phyloP scores from a whole-genome alignment of 2,797 vertebrate species.

The Mormyrops boulengeri region DNA sequence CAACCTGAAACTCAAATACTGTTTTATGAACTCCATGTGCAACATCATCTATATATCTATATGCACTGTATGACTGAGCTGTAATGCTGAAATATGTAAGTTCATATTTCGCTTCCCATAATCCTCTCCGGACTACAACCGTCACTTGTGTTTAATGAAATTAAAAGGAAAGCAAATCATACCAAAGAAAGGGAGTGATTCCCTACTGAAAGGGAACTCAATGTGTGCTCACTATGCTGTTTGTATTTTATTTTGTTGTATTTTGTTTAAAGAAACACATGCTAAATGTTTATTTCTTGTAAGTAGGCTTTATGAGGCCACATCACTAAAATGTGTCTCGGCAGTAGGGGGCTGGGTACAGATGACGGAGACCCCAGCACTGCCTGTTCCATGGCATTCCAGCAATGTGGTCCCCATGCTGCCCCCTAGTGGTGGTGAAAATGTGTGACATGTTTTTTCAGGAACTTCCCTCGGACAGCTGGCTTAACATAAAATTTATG shows the following conservation, averaged over 20 bases:
- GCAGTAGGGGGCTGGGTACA: too few species aligned
- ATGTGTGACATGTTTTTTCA: not conserved
- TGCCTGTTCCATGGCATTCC: not conserved
- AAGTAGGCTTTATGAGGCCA: not conserved
- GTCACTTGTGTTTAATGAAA: not conserved
- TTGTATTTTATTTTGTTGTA: not conserved
- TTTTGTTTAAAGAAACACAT: not conserved
- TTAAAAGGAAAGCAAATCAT: not conserved
- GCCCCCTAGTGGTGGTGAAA: constrained; percentile 3
- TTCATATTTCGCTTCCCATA: not conserved
- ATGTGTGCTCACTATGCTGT: not conserved
- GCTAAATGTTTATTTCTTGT: constrained; percentile 4
- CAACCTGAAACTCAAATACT: not conserved
- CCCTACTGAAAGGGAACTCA: not conserved
- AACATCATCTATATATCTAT: not conserved
- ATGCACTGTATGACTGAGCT: not conserved
- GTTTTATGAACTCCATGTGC: not conserved
- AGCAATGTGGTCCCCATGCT: not conserved
- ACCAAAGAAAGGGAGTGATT: not conserved
- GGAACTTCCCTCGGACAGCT: not conserved
- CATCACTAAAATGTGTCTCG: not conserved
- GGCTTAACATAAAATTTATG: not conserved
- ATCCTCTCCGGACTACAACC: not conserved
- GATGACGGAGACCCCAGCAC: not conserved
- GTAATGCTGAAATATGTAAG: not conserved